These are phyloP conservation scores for Ischnus inquisitorius DNA, from an alignment of 2,888 invertebrate species.

Conservation along the genomic window DNA sequence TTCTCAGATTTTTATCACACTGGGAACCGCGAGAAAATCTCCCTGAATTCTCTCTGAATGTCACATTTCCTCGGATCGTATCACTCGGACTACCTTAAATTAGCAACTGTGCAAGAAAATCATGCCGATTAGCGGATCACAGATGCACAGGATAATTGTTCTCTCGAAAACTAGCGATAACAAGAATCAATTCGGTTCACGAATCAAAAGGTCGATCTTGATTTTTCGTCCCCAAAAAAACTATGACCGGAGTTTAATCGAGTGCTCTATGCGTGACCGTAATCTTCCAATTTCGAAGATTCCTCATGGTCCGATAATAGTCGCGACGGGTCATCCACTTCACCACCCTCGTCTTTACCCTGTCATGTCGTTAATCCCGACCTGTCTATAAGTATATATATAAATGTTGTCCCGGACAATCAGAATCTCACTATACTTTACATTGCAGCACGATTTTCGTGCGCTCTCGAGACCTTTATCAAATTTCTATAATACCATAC, in stretches of 20 bases:
- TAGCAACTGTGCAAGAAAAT: neutral
- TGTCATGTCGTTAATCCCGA: slow-evolving; percentile 70
- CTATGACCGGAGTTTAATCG: slow-evolving; percentile 62
- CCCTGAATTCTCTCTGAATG: too few species aligned
- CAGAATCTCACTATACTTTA: slow-evolving; percentile 39
- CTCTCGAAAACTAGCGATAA: too few species aligned
- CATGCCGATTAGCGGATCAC: neutral
- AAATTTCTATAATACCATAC: slow-evolving; percentile 67
- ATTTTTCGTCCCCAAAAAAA: neutral
- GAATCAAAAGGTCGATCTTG: neutral
- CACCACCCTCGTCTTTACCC: slow-evolving; percentile 77
- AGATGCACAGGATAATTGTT: too few species aligned
- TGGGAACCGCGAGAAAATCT: too few species aligned
- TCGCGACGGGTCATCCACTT: slow-evolving; percentile 74
- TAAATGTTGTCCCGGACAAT: slow-evolving; percentile 39
- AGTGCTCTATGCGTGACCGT: slow-evolving; percentile 72
- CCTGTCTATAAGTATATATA: slow-evolving; percentile 18
- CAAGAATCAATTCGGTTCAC: neutral
- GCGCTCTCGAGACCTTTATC: slow-evolving; percentile 58
- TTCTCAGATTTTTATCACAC: too few species aligned
- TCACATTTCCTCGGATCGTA: too few species aligned
- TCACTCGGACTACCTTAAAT: too few species aligned
- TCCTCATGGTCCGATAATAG: slow-evolving; percentile 75
- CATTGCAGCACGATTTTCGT: slow-evolving; percentile 39
- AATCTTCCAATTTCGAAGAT: slow-evolving; percentile 78